Percentiles rank a stretch among this genome's conserved stretches.
phyloP scores from a whole-genome alignment of 2,888 invertebrate species.

The Ophonus ardosiacus region DNA sequence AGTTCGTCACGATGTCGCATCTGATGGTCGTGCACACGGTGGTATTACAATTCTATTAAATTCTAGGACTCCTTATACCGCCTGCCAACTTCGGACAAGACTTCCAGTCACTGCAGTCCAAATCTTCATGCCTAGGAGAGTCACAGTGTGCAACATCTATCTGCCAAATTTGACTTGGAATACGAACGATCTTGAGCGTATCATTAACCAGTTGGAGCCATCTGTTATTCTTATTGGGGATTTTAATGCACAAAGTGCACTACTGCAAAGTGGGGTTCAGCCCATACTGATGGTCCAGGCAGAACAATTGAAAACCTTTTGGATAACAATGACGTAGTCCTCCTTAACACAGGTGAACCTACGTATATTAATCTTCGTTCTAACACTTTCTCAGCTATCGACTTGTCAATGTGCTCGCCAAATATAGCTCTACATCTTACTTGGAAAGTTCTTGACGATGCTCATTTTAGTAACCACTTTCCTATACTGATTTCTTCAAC shows the following conservation, averaged over 20 bases:
- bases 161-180: neutral
- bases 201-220: constrained; percentile 57
- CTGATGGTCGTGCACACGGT: neutral
- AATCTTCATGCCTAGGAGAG: neutral
- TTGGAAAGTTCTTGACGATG: constrained; percentile 37
- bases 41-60: neutral
- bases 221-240: constrained; percentile 66
- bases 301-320: constrained; percentile 62
- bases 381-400: constrained; percentile 13
- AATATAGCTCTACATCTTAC: constrained; percentile 8
- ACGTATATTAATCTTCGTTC: constrained; percentile 51
- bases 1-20: neutral
- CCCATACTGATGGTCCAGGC: constrained; percentile 61
- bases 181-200: neutral
- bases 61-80: neutral
- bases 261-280: constrained; percentile 67
- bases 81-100: neutral
- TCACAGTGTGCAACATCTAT: constrained; percentile 4
- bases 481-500: constrained; percentile 19
- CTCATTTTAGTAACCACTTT: constrained; percentile 35
- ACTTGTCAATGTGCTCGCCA: constrained; percentile 9
- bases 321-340: neutral
- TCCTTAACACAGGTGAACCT: neutral
- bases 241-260: constrained; percentile 65
- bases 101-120: neutral